A percentile compares a stretch with the other conserved stretches of the same genome.
These are phyloP conservation scores for Orbicella faveolata DNA, from an alignment of 64 coral and sea anemone species.

Conservation along the genomic window DNA sequence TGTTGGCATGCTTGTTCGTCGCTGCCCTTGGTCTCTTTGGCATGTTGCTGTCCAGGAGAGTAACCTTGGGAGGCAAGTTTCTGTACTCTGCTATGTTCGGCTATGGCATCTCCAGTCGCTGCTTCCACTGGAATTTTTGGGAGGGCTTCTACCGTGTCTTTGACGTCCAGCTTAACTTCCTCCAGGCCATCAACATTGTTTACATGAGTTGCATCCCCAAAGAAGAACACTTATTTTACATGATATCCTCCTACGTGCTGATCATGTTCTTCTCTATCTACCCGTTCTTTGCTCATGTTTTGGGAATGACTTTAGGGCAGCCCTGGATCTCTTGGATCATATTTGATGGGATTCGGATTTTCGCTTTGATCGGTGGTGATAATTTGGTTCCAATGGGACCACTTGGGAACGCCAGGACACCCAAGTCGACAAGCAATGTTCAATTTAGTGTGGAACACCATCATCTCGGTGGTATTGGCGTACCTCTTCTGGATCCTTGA, in stretches of 20 bases:
- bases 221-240: not conserved
- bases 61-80: constrained; percentile 11
- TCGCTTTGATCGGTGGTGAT: constrained; percentile 5
- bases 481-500: constrained; percentile 31
- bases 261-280: constrained; percentile 12
- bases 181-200: constrained; percentile 24
- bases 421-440: constrained; percentile 15
- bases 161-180: constrained; percentile 24
- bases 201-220: constrained; percentile 8
- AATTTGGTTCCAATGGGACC: constrained; percentile 1
- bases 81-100: constrained; percentile 9
- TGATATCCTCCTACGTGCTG: not conserved
- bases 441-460: constrained; percentile 21
- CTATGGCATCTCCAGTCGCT: not conserved
- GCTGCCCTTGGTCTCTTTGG: constrained; percentile 14
- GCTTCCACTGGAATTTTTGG: constrained; percentile 4
- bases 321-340: constrained; percentile 16
- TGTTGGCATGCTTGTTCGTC: constrained; percentile 6
- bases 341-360: constrained; percentile 9
- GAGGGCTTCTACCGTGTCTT: constrained; percentile 20
- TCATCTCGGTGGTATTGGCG: not conserved
- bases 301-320: not conserved
- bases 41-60: not conserved
- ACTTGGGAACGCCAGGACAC: constrained; percentile 11
- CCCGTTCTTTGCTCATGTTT: constrained; percentile 20